Percentiles rank a stretch among this genome's conserved stretches.
phyloP scores from a whole-genome alignment of 2,888 invertebrate genomes.

The Phymatocera aterrima region DNA sequence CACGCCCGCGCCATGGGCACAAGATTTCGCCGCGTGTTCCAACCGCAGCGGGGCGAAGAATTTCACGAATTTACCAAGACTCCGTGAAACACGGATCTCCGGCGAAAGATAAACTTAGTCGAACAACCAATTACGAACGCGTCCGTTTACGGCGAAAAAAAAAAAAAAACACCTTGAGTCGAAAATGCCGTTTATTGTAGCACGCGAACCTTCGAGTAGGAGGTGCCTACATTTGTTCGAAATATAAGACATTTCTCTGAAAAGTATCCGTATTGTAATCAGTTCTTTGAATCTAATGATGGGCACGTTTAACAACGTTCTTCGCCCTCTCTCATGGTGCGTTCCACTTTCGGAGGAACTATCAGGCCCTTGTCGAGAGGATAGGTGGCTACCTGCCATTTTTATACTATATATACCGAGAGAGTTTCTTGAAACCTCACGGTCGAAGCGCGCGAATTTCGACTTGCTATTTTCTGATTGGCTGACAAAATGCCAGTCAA shows the following conservation, averaged over 20 bases:
- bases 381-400: too few species aligned
- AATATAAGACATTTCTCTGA: background rate
- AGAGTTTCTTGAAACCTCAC: too few species aligned
- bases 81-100: slow-evolving; percentile 27
- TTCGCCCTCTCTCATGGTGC: background rate
- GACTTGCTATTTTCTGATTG: too few species aligned
- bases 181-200: too few species aligned
- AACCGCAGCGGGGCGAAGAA: slow-evolving; percentile 9
- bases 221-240: too few species aligned
- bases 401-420: background rate
- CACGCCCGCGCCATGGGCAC: too few species aligned
- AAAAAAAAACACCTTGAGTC: too few species aligned
- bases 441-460: too few species aligned
- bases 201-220: too few species aligned
- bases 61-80: slow-evolving; percentile 21
- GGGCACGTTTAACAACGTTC: background rate
- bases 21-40: background rate
- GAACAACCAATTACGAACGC: too few species aligned
- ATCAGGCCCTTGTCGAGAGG: background rate
- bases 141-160: too few species aligned
- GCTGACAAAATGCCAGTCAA: too few species aligned
- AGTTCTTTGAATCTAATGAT: background rate
- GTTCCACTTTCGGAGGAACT: slow-evolving; percentile 6
- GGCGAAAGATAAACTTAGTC: slow-evolving; percentile 20
- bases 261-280: background rate